A percentile compares a stretch with the other conserved stretches of the same genome.
phyloP scores from a whole-genome alignment of 2,797 vertebrate genomes.

The Sebastes itinus region DNA sequence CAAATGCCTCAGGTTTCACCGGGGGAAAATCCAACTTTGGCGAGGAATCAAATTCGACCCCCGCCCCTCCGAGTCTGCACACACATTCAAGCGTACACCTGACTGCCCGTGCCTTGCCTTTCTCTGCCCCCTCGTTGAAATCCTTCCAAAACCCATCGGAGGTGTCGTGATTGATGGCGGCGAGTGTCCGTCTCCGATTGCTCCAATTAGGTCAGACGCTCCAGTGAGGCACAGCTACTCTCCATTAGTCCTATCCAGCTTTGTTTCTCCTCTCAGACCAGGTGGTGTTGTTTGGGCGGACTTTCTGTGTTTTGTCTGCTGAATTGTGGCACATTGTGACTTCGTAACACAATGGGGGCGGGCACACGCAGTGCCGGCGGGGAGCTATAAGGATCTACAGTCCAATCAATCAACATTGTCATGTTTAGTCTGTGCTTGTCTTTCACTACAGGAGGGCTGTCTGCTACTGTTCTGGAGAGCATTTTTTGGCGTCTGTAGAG shows the following conservation, averaged over 20 bases:
- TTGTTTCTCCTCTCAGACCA: constrained; percentile 36
- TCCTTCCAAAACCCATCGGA: constrained; percentile 51
- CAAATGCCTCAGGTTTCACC: constrained; percentile 71
- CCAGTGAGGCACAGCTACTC: constrained; percentile 42
- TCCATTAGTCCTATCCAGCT: constrained; percentile 18
- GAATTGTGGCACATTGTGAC: constrained; percentile 35
- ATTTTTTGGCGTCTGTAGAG: neutral
- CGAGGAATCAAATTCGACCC: constrained; percentile 42
- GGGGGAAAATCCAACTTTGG: constrained; percentile 55
- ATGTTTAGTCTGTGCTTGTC: constrained; percentile 63
- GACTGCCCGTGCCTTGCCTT: constrained; percentile 34
- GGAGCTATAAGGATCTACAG: constrained; percentile 33
- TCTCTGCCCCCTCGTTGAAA: constrained; percentile 54
- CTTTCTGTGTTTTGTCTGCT: constrained; percentile 56
- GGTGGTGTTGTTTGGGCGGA: constrained; percentile 42
- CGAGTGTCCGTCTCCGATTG: constrained; percentile 46
- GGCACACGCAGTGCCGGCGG: constrained; percentile 22
- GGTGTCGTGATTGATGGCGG: constrained; percentile 56
- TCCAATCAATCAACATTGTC: constrained; percentile 62
- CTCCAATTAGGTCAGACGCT: constrained; percentile 64
- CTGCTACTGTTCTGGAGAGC: constrained; percentile 30
- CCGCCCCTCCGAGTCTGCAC: constrained; percentile 4
- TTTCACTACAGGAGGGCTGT: constrained; percentile 40
- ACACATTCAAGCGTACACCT: constrained; percentile 42
- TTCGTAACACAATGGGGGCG: constrained; percentile 4